Conservation (phyloP, 1,140 invertebrate genomes). For the Drosophila albomicans region DNA sequence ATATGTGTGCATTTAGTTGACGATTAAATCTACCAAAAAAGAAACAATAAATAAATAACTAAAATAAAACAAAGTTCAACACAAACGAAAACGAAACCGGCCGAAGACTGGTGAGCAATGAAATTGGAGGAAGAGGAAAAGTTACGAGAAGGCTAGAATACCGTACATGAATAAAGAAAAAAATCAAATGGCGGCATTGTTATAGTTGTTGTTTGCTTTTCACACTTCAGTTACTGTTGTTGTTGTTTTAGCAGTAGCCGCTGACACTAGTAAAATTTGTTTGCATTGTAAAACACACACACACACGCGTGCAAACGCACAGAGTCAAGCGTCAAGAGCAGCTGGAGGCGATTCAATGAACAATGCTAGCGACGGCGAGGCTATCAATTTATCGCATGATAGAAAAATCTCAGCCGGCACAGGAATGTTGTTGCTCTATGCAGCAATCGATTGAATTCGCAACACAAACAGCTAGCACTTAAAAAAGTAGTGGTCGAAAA, state of each 20-base stretch:
- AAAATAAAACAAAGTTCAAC: constrained; percentile 13
- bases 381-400: constrained; percentile 36
- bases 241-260: constrained; percentile 18
- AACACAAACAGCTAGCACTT: background rate
- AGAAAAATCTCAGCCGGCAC: constrained; percentile 23
- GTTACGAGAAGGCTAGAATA: constrained; percentile 34
- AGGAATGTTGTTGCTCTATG: constrained; percentile 1
- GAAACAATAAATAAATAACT: constrained; percentile 1
- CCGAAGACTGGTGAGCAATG: constrained; percentile 3
- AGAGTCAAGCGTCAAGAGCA: constrained; percentile 25
- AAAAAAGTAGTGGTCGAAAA: constrained; percentile 24
- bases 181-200: constrained; percentile 44
- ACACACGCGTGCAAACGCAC: constrained; percentile 5
- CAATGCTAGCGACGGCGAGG: constrained; percentile 4
- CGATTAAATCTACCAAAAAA: constrained; percentile 40
- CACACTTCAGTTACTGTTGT: constrained; percentile 47
- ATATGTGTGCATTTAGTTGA: background rate
- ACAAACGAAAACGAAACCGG: constrained; percentile 36
- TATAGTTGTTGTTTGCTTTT: constrained; percentile 54
- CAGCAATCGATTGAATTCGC: constrained; percentile 13
- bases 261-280: constrained; percentile 38
- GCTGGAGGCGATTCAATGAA: constrained; percentile 23
- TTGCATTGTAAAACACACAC: constrained; percentile 35
- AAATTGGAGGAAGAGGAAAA: constrained; percentile 9
- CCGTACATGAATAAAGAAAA: constrained; percentile 47